A percentile compares a stretch with the other conserved stretches of the same genome.
Evolutionary conservation across 2,888 invertebrate genomes (phyloP).

Genomic region (Zonitis immaculata): DNA sequence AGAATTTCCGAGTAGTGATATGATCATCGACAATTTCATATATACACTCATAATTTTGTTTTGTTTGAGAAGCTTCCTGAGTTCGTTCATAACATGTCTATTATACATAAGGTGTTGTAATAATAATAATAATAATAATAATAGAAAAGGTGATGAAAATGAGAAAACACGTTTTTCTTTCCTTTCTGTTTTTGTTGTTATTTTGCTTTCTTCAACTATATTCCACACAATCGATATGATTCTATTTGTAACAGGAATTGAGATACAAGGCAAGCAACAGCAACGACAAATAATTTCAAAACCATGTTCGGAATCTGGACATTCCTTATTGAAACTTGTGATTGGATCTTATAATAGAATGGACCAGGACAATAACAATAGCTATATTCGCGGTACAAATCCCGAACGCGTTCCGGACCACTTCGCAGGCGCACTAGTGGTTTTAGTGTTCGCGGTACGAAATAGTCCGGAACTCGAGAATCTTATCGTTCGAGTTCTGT

Average conservation of each 20-base stretch:
- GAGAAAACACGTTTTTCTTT: neutral
- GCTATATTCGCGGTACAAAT: too few relatives aligned
- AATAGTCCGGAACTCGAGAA: constrained; percentile 1
- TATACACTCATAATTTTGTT: neutral
- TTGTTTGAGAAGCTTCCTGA: neutral
- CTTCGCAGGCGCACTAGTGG: too few relatives aligned
- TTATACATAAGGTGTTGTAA: neutral
- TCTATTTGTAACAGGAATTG: constrained; percentile 25
- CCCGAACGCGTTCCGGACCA: too few relatives aligned
- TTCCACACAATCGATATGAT: constrained; percentile 20
- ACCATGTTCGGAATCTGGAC: constrained; percentile 23
- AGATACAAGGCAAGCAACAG: constrained; percentile 17
- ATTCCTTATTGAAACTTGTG: constrained; percentile 23
- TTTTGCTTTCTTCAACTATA: constrained; percentile 12
- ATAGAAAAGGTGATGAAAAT: neutral
- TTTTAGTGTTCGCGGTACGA: too few relatives aligned
- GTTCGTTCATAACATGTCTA: neutral
- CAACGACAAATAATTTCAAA: constrained; percentile 25
- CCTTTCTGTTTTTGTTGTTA: constrained; percentile 5
- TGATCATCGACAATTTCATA: neutral
- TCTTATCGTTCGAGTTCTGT: too few relatives aligned
- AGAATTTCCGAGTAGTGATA: constrained; percentile 2
- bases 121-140: too few relatives aligned
- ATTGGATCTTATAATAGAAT: constrained; percentile 15
- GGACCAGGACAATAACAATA: constrained; percentile 1